Base-by-base conservation (phyloP, 1,140 invertebrate species). In the Zaprionus davidi region DNA sequence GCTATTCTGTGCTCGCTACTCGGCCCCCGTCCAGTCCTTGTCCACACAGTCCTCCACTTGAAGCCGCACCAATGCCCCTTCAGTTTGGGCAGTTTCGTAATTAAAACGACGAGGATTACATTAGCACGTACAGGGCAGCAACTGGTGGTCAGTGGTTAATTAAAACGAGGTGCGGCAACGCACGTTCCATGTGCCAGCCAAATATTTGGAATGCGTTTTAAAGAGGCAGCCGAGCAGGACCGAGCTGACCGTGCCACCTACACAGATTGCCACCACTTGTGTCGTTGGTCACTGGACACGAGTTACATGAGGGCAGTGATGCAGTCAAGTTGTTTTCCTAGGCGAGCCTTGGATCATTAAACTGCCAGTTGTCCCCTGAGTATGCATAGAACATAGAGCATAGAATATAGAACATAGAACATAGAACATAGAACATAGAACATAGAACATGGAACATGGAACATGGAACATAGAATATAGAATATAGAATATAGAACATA, bases 51-150 rank as follows among this genome's bases (percentile, higher is more conserved):
- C 57, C 38, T 28, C 57, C 79, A 74, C 76, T 86, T 82, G 69
- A 72, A 58, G 17, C 53, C 15, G 51, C 24, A 56, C 17, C 41
- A 44, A 51, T 70, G 69, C 69, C 72, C 60, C 67, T 46, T 26
- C 66, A 70, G 72, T 68, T 78, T 82, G 79, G 84, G 76, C 85
- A 82, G 72, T 90, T 82, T 85, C 70, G 81, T 85, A 90, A 90
- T 90, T 90, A 90, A 90, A 90, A 75, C 71, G 79, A 82, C 81
- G 57, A 62, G 85, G 81, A 79, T 90, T 90, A 84, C 85, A 84
- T 90, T 79, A 90, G 85, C 85, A 90, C 85, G 79, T 85, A 36
- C 56, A 67, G 62, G 44, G 13, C 44, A 68, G 85, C 85, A 90
- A 90, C 85, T 90, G 70, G 85, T 90, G 81, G 81, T 68, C 85